A percentile compares a stretch with the other conserved stretches of the same genome.
phyloP scores from a whole-genome alignment of 2,797 vertebrate species.

The Ptychadena robeensis region DNA sequence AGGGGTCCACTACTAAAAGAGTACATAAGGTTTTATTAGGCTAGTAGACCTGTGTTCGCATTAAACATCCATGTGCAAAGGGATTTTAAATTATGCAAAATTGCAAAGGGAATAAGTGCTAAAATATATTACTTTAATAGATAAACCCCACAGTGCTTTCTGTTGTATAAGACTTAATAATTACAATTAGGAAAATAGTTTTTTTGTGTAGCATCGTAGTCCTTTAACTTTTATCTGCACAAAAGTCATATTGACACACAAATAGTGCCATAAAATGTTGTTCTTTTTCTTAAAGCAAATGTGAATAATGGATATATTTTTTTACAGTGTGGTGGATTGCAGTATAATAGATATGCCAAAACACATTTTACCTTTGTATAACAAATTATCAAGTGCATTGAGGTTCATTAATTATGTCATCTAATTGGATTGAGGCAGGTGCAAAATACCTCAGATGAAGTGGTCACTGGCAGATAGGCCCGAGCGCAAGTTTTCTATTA shows the following conservation, averaged over 20 bases:
- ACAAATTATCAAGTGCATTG: constrained; percentile 86
- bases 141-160: neutral
- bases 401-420: constrained; percentile 96
- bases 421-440: constrained; percentile 98
- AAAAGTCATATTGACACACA: neutral
- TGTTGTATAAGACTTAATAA: too few species aligned
- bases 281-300: neutral
- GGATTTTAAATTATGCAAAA: too few species aligned
- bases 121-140: too few species aligned
- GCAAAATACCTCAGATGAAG: constrained; percentile 92
- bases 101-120: too few species aligned
- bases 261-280: too few species aligned
- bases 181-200: too few species aligned
- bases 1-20: too few species aligned
- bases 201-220: neutral
- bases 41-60: too few species aligned
- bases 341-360: constrained; percentile 85
- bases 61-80: too few species aligned
- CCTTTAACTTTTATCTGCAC: neutral
- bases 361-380: constrained; percentile 82
- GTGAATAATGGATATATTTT: constrained; percentile 31
- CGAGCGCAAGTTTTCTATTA: constrained; percentile 94
- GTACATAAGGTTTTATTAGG: too few species aligned
- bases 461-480: constrained; percentile 91
- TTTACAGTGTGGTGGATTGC: constrained; percentile 78